These are phyloP conservation scores for Melanotaenia maccullochi DNA, from an alignment of 2,797 vertebrate species.

Conservation along the genomic window DNA sequence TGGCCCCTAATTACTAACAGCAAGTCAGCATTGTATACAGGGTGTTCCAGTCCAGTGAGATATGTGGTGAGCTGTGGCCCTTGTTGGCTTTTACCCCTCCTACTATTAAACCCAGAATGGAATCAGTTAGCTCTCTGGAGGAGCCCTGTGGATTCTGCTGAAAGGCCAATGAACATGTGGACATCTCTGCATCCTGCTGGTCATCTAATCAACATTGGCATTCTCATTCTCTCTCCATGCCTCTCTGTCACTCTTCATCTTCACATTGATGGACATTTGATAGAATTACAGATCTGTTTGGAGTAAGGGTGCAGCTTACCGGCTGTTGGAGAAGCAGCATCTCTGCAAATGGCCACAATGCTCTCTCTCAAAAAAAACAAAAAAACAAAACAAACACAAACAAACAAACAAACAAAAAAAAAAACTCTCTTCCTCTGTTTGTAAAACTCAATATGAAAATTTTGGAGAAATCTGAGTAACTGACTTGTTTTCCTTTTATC, in stretches of 20 bases:
- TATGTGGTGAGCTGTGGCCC: conserved; percentile 39
- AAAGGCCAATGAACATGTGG: conserved; percentile 71
- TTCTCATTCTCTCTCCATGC: conserved; percentile 69
- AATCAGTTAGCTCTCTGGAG: conserved; percentile 79
- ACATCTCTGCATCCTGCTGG: conserved; percentile 52
- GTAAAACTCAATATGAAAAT: neutral
- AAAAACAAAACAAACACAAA: no score
- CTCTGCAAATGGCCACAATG: conserved; percentile 3
- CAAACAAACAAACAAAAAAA: neutral
- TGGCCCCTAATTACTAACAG: conserved; percentile 54
- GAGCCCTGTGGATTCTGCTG: conserved; percentile 50
- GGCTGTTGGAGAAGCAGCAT: conserved; percentile 18
- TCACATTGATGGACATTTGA: conserved; percentile 74
- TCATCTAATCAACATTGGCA: conserved; percentile 78
- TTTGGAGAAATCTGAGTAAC: neutral
- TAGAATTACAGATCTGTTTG: conserved; percentile 80
- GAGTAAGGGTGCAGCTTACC: conserved; percentile 28
- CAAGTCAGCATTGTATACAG: conserved; percentile 53
- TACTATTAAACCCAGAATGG: conserved; percentile 76
- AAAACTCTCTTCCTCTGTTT: neutral
- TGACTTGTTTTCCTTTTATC: neutral
- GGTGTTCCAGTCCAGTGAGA: conserved; percentile 43
- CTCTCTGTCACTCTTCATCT: conserved; percentile 77
- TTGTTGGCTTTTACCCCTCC: conserved; percentile 43
- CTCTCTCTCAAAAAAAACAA: no score